These are phyloP conservation scores for Zaprionus obscuricornis DNA, from an alignment of 2,888 invertebrate species.

Conservation along the genomic window DNA sequence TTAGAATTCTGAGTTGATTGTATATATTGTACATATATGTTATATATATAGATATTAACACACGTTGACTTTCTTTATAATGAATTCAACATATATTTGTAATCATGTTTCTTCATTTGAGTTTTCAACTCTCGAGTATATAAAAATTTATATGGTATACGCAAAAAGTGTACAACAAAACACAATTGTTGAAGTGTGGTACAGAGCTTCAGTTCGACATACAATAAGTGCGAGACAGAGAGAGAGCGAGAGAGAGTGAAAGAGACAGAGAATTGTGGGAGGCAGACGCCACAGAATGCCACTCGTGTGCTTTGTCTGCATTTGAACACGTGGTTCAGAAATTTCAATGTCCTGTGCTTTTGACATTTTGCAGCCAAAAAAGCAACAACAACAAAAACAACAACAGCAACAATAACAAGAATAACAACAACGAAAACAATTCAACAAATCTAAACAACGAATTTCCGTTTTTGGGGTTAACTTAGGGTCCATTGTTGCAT, in stretches of 20 bases:
- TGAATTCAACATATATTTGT: slow-evolving; percentile 5
- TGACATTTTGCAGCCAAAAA: slow-evolving; percentile 50
- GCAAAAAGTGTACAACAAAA: slow-evolving; percentile 12
- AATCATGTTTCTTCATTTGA: no score
- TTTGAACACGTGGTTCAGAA: slow-evolving; percentile 31
- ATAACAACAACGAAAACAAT: slow-evolving; percentile 2
- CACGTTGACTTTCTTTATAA: no score
- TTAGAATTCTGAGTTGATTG: no score
- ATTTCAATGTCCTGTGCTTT: slow-evolving; percentile 44
- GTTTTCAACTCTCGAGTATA: slow-evolving; percentile 1
- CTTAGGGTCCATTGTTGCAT: slow-evolving; percentile 28
- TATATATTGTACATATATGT: no score
- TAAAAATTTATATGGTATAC: slow-evolving; percentile 23
- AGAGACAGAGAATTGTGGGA: neutral
- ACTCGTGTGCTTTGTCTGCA: slow-evolving; percentile 32
- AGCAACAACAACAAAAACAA: slow-evolving; percentile 1
- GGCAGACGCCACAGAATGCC: slow-evolving; percentile 25
- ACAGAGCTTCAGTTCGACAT: no score
- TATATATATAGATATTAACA: no score
- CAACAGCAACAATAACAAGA: slow-evolving; percentile 4
- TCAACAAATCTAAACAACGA: slow-evolving; percentile 43
- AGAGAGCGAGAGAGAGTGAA: neutral
- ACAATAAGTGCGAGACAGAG: no score
- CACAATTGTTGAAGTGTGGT: neutral
- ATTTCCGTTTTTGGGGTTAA: slow-evolving; percentile 31